Evolutionary conservation across 2,797 vertebrate species (phyloP), one percentile per base, ranked within the genome.

Genomic region (Myiothlypis coronata): DNA sequence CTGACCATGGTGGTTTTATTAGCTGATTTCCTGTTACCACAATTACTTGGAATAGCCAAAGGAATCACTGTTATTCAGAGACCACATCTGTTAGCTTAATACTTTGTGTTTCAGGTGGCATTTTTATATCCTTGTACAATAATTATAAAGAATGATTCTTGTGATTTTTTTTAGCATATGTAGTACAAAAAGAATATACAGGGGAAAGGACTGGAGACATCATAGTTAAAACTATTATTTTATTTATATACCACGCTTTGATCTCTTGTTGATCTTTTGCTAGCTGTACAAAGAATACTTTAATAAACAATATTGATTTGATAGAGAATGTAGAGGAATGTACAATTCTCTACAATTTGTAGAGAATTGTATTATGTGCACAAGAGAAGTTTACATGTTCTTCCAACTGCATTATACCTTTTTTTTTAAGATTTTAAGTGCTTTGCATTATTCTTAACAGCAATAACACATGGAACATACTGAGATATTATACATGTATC

Each of bases 71-170:
- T 71, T 75, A 55, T 22, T 94, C 68, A 80, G 59, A 83, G 67
- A 72, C 70, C 47, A 23, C 4, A 9, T 69, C 26, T 91, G 44
- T 59, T 76, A 85, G 47, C 41, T 93, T 89, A 59, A 28, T 90
- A 52, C 60, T 95, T 83, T 90, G 65, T 95, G 86, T 46, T 95
- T 87, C 79, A 72, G 79, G 61, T 96, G 85, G 56, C 79, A 86
- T 86, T 95, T 89, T 63, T 12, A 4, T 87, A 65, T 92, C 34
- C 9, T 2, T 46, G 19, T 95, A 81, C 87, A 34, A 52, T 67
- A 95, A 89, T 90, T 96, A 79, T 78, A 94, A 93, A 84, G 69
- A 70, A 76, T 19, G 4, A 71, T 78, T 96, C 34, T 92, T 91
- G 87, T 75, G 3, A 13, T 60, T 77, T 88, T 89, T 39, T 90